These are phyloP conservation scores for Scaptomyza caliginosa DNA, from an alignment of 2,888 invertebrate genomes.

Conservation along the genomic window DNA sequence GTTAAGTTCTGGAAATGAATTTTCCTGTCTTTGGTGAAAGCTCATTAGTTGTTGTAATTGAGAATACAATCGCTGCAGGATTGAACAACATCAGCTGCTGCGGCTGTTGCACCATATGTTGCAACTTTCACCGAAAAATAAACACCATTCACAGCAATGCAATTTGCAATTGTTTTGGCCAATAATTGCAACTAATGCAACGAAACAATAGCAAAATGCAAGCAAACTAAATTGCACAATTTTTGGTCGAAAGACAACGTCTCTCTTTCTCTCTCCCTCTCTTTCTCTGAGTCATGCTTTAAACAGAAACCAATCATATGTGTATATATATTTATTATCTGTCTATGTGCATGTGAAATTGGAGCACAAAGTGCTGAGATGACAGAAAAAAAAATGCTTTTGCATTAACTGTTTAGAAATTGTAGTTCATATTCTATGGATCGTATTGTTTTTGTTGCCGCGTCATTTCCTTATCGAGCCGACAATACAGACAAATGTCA, in stretches of 20 bases:
- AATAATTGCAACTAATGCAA: conserved; percentile 73
- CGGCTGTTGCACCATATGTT: conserved; percentile 51
- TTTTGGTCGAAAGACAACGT: conserved; percentile 57
- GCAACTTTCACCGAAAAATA: conserved; percentile 62
- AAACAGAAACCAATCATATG: conserved; percentile 19
- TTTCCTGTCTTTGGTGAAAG: conserved; percentile 72
- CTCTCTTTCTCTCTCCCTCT: no score
- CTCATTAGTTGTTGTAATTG: conserved; percentile 52
- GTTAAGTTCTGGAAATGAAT: conserved; percentile 65
- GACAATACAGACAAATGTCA: conserved; percentile 57
- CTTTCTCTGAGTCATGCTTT: conserved; percentile 46
- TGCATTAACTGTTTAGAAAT: conserved; percentile 31
- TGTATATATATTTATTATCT: conserved; percentile 16
- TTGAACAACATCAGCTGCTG: conserved; percentile 21
- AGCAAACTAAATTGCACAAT: conserved; percentile 67
- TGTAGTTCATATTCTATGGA: conserved; percentile 12
- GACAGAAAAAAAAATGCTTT: conserved; percentile 34
- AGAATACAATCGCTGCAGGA: conserved; percentile 34
- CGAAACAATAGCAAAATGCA: conserved; percentile 46
- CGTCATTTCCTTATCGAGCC: conserved; percentile 72
- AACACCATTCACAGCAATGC: conserved; percentile 52
- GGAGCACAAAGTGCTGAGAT: conserved; percentile 48
- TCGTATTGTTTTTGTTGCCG: conserved; percentile 41
- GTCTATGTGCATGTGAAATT: conserved; percentile 40
- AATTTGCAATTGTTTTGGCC: conserved; percentile 75